Evolutionary conservation across 2,888 invertebrate species (phyloP), one percentile per base, ranked within the genome.

Genomic region (Tetragonisca angustula): DNA sequence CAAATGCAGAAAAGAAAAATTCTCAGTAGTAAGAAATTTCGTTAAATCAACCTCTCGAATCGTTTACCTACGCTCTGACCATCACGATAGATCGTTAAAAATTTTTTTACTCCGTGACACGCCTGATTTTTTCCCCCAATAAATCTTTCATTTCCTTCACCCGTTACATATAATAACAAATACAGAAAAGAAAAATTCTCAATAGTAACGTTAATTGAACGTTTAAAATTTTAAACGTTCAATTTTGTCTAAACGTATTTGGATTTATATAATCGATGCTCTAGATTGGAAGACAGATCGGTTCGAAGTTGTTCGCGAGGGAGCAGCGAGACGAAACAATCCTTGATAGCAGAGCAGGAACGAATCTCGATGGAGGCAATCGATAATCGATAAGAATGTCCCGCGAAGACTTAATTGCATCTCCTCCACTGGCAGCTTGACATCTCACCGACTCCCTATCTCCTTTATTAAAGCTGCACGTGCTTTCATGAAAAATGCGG

Each of bases 311-410:
- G 64, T 54, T 43, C 32, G 32, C 21, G 64, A 76, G 59, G 70
- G 79, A 43, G 24, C 64, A 19, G 17, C 43, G n/a, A 32, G 70
- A 73, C 56, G 70, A 54, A 50, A 64, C 61, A 61, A 69, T 78
- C 2, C 49, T 6, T 56, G 52, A 61, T 62, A n/a, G 15, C 19
- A 21, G 36, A 59, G n/a, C 56, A 79, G 52, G 69, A 77, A 59
- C 36, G 76, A 73, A 80, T 78, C 64, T 78, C 67, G 36, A 32
- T 43, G 64, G 54, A 65, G 62, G 27, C 52, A 61, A 76, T 69
- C 74, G 80, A 74, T 87, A 86, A 87, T 89, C 89, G 76, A 89
- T 89, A 86, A 68, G 50, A 70, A 83, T 81, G 85, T 83, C 69
- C 76, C n/a, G 21, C 19, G 59, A 65, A n/a, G 74, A 43, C 64